Conservation (phyloP, 2,113 vertebrate species). For the Stegostoma tigrinum region DNA sequence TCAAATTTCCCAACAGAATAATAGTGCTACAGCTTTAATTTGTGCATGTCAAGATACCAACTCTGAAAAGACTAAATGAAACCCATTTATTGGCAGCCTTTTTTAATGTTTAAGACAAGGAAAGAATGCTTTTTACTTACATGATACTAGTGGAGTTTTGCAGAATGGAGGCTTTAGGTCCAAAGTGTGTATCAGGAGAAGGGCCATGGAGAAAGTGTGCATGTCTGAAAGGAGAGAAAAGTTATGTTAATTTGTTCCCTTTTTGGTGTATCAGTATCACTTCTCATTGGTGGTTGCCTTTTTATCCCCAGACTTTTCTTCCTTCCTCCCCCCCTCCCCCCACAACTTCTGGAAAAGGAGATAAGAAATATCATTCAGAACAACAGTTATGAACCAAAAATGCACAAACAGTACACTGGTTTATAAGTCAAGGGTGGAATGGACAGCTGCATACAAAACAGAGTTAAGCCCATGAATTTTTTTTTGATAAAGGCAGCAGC, state of each 20-base stretch:
- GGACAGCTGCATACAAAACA: background rate
- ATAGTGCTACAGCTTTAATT: background rate
- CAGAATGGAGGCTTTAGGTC: slow-evolving; percentile 72
- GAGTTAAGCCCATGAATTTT: background rate
- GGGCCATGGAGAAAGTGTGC: slow-evolving; percentile 70
- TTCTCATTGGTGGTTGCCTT: background rate
- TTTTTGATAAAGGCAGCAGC: background rate
- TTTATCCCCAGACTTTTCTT: background rate
- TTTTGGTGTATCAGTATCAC: background rate
- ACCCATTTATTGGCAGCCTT: background rate
- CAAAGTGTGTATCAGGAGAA: slow-evolving; percentile 67
- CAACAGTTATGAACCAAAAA: background rate
- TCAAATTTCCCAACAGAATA: background rate
- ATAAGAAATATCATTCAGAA: background rate
- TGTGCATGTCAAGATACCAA: background rate
- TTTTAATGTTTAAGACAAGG: background rate
- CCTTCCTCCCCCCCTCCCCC: background rate
- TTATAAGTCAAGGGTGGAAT: background rate
- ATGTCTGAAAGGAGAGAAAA: slow-evolving; percentile 49
- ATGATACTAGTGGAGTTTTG: slow-evolving; percentile 70
- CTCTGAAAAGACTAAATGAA: background rate
- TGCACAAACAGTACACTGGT: background rate
- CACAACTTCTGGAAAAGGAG: too few species aligned
- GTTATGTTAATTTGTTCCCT: background rate
- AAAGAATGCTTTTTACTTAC: slow-evolving; percentile 46